Conservation (phyloP, 2,888 invertebrate genomes). For the Lamellibrachia satsuma region DNA sequence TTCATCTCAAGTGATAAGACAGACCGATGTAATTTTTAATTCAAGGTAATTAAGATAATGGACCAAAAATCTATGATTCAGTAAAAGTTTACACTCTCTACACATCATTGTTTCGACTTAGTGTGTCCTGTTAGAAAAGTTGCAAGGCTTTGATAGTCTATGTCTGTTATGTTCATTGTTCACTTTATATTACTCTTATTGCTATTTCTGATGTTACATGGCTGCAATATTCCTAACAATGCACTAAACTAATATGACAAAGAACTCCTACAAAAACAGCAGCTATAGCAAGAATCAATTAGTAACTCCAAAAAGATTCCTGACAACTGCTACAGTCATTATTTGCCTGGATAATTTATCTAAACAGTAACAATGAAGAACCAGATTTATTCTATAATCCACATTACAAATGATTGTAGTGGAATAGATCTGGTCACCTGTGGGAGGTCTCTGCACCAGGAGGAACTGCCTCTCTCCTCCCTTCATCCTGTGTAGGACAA, state of each 20-base stretch:
- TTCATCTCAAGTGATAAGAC: background rate
- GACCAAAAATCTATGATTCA: background rate
- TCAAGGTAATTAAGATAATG: background rate
- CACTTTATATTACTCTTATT: background rate
- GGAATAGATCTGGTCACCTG: background rate
- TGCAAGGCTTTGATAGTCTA: background rate
- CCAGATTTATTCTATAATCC: too few relatives aligned
- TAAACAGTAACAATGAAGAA: too few relatives aligned
- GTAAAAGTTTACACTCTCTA: background rate
- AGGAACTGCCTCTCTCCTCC: background rate
- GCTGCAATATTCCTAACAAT: background rate
- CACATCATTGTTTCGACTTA: background rate
- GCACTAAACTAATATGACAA: too few relatives aligned
- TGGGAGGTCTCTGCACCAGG: background rate
- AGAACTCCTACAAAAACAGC: too few relatives aligned
- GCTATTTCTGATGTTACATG: background rate
- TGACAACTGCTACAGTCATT: too few relatives aligned
- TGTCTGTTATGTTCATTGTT: background rate
- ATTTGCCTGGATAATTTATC: too few relatives aligned
- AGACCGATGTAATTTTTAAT: background rate
- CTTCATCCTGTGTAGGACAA: slow-evolving; percentile 45
- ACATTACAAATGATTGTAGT: background rate
- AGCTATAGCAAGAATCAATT: too few relatives aligned
- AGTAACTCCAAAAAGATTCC: too few relatives aligned
- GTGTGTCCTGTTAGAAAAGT: background rate